Conservation (phyloP, 2,888 invertebrate species). For the Sarcophaga subvicina region DNA sequence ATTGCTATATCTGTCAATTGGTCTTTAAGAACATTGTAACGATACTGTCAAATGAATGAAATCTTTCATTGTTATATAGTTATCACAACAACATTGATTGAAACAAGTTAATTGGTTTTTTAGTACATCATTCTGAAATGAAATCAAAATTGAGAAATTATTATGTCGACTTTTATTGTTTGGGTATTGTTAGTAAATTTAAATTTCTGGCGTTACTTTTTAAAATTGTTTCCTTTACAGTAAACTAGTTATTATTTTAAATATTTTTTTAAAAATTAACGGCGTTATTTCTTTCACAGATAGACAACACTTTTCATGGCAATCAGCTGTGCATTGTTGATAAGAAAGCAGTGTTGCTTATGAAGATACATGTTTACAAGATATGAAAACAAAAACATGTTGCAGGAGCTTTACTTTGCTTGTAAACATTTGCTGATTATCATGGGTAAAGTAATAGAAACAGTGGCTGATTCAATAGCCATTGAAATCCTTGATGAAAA, state of each 20-base stretch:
- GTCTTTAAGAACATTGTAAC: too few relatives aligned
- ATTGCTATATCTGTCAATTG: too few relatives aligned
- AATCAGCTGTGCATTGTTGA: conserved; percentile 2
- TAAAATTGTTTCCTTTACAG: too few relatives aligned
- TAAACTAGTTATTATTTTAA: neutral
- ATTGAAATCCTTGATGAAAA: conserved; percentile 67
- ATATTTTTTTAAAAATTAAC: neutral
- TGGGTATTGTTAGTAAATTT: too few relatives aligned
- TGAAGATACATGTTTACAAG: neutral
- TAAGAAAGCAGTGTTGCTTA: conserved; percentile 20
- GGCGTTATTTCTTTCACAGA: neutral
- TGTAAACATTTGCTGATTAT: conserved; percentile 40
- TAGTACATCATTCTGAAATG: too few relatives aligned
- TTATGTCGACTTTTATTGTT: too few relatives aligned
- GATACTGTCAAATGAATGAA: too few relatives aligned
- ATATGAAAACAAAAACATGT: neutral
- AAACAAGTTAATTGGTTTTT: too few relatives aligned
- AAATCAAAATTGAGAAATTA: too few relatives aligned
- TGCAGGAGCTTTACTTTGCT: neutral
- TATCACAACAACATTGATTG: too few relatives aligned
- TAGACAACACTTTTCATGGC: neutral
- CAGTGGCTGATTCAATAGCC: conserved; percentile 70
- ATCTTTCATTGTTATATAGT: too few relatives aligned
- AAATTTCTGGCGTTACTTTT: too few relatives aligned
- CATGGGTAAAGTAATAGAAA: conserved; percentile 65